A percentile compares a stretch with the other conserved stretches of the same genome.
phyloP scores from a whole-genome alignment of 2,113 vertebrate genomes.

The Stegostoma tigrinum region DNA sequence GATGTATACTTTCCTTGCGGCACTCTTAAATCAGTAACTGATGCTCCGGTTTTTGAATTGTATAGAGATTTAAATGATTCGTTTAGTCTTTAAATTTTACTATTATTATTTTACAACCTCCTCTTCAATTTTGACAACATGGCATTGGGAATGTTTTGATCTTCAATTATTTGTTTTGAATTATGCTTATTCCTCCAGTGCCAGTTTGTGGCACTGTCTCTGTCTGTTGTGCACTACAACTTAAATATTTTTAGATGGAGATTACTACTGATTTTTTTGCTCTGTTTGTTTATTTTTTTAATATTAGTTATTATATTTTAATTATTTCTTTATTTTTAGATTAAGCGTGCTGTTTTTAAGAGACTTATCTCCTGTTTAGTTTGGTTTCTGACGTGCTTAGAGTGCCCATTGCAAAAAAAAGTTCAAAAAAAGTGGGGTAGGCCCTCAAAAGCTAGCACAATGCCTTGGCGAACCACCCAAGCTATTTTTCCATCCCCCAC shows the following conservation, averaged over 20 bases:
- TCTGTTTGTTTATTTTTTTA: too few species aligned
- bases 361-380: too few species aligned
- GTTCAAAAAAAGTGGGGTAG: too few species aligned
- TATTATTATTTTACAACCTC: background rate
- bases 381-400: too few species aligned
- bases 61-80: background rate
- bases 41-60: background rate
- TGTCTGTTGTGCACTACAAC: background rate
- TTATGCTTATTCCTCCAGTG: background rate
- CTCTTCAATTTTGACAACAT: background rate
- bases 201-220: background rate
- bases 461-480: too few species aligned
- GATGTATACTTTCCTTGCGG: background rate
- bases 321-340: too few species aligned
- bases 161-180: background rate
- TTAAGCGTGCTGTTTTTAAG: too few species aligned
- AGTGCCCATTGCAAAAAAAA: too few species aligned
- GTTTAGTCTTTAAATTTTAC: background rate
- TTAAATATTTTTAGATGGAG: background rate
- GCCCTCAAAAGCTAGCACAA: too few species aligned
- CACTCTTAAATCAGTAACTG: background rate
- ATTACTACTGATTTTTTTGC: too few species aligned
- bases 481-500: too few species aligned
- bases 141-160: background rate
- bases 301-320: too few species aligned